These are phyloP conservation scores for Cyclophora punctaria DNA, from an alignment of 2,888 invertebrate genomes.

Conservation along the genomic window DNA sequence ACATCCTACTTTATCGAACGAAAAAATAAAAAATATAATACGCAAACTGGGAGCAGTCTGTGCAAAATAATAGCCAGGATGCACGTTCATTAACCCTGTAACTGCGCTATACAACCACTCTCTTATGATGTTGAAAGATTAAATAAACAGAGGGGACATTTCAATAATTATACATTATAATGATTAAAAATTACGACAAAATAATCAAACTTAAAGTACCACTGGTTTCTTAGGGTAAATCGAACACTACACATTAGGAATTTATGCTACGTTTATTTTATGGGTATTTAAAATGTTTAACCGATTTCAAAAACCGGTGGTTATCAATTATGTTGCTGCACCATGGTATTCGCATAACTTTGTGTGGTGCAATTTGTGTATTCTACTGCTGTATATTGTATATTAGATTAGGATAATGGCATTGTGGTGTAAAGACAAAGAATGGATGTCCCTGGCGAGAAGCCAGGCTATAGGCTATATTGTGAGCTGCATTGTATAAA, in stretches of 20 bases:
- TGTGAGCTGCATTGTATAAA: no score
- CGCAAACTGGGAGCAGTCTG: constrained; percentile 4
- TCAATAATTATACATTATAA: background rate
- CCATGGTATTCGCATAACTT: no score
- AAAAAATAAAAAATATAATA: constrained; percentile 9
- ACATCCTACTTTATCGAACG: constrained; percentile 20
- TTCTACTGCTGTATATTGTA: no score
- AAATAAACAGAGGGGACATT: constrained; percentile 5
- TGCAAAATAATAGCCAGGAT: constrained; percentile 27
- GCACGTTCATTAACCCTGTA: constrained; percentile 48
- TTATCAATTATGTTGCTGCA: no score
- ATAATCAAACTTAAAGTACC: no score
- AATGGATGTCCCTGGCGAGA: constrained; percentile 47
- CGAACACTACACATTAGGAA: no score
- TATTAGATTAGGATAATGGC: constrained; percentile 45
- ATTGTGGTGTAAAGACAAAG: constrained; percentile 54
- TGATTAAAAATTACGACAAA: no score
- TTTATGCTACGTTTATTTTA: no score
- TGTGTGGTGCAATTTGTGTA: no score
- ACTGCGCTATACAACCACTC: constrained; percentile 34
- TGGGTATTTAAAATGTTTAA: no score
- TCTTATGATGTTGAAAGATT: constrained; percentile 7
- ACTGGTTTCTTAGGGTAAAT: no score
- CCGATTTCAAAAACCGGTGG: no score
- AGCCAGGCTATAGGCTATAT: constrained; percentile 31